Base-by-base conservation (phyloP, 2,888 invertebrate genomes). In the Apodemia duryi region DNA sequence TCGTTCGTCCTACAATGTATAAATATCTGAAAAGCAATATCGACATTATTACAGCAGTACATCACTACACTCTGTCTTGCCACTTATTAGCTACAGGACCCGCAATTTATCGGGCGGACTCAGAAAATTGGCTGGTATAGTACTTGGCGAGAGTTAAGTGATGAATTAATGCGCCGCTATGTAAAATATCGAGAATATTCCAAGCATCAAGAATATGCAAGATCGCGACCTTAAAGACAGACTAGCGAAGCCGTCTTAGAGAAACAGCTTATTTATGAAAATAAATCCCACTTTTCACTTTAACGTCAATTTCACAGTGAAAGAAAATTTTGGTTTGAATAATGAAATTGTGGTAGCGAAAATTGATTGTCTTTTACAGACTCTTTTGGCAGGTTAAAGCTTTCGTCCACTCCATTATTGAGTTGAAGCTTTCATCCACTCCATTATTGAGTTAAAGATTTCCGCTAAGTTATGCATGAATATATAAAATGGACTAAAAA, bases 1-100 rank as follows among this genome's bases (percentile, higher is more conserved):
- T 21, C 21, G 1, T 21, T 21, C 21, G 21, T 21, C 21, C 21
- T 21, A 21, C 21, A 21, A 21, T 21, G 21, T 21, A 66, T 46
- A 41, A 61, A 29, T 32, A 43, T 1, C 10, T 43, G 10, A 63
- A 21, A 21, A 35, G 10, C 28, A 70, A 69, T 81, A 72, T 67
- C 83, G 64, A 81, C 79, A 62, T 46, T 46, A 54, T 54, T 54
- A 5, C 2, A 32, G 13, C 3, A 2, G 35, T 3, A 57, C 57
- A 57, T 57, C 35, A 29, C 57, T 57, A 57, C 1, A 57, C 77
- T 81, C 83, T 84, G 83, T 86, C 85, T 83, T 76, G 77, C 82
- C 84, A 83, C 85, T 88, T 88, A 88, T 88, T 88, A 88, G 86
- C 83, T 81, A 79, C 82, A 82, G 78, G 78, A 78, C 79, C 79